phyloP scores from a whole-genome alignment of 2,113 vertebrate genomes.

The Phalacrocorax carbo region DNA sequence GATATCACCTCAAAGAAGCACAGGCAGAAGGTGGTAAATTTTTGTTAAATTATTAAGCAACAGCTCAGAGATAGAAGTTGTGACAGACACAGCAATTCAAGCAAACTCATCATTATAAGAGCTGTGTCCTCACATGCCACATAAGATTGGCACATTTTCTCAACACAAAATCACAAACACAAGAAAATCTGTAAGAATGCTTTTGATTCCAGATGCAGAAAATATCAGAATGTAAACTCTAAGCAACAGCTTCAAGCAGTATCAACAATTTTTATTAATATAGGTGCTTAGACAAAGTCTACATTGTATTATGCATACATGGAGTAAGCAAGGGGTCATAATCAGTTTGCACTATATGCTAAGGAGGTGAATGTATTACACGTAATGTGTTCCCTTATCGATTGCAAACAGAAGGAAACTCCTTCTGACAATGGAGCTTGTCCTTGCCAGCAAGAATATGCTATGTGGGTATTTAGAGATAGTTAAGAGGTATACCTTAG shows the following conservation, averaged over 20 bases:
- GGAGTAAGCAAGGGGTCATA: neutral
- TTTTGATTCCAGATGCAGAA: neutral
- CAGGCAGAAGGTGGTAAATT: neutral
- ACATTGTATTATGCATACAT: neutral
- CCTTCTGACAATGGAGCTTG: neutral
- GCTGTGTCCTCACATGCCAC: neutral
- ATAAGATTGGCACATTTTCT: neutral
- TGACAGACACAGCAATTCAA: neutral
- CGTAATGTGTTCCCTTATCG: neutral
- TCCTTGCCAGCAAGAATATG: neutral
- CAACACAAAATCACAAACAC: neutral
- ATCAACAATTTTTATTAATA: neutral
- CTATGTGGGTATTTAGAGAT: neutral
- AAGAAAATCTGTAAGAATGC: neutral
- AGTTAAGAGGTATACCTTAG: neutral
- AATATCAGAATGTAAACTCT: neutral
- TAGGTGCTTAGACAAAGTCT: neutral
- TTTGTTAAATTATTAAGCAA: neutral
- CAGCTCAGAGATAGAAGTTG: neutral
- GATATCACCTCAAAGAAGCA: neutral
- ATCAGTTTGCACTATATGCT: neutral
- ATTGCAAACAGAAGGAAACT: neutral
- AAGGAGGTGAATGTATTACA: neutral
- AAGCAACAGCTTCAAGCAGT: neutral
- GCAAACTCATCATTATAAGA: neutral